Conservation (phyloP, 1,140 invertebrate species). For the Pomacea maculata region DNA sequence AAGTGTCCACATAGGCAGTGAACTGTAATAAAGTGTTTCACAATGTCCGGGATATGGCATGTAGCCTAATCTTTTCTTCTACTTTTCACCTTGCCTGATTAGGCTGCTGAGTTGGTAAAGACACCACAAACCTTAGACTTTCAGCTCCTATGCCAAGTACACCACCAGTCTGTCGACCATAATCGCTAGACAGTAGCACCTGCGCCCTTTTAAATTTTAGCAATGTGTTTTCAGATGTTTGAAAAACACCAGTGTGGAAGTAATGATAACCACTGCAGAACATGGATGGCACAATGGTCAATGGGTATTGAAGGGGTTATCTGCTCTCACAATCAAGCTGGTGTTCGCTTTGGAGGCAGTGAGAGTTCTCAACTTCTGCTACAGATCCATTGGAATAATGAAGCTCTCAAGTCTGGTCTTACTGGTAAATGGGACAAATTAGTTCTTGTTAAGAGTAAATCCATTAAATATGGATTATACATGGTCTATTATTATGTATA, state of each 20-base stretch:
- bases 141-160: too few relatives aligned
- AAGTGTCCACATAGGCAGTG: too few relatives aligned
- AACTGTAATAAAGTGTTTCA: too few relatives aligned
- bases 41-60: too few relatives aligned
- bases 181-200: background rate
- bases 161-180: too few relatives aligned
- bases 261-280: slow-evolving; percentile 38
- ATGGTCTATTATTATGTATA: too few relatives aligned
- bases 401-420: slow-evolving; percentile 1
- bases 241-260: slow-evolving; percentile 45
- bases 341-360: slow-evolving; percentile 46
- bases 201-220: background rate
- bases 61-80: too few relatives aligned
- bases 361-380: slow-evolving; percentile 39
- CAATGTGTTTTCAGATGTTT: slow-evolving; percentile 17
- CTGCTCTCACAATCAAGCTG: slow-evolving; percentile 39
- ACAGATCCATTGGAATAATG: slow-evolving; percentile 59
- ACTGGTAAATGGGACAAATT: slow-evolving; percentile 30
- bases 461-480: too few relatives aligned
- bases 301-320: slow-evolving; percentile 44
- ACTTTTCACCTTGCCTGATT: too few relatives aligned
- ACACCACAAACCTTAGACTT: too few relatives aligned
- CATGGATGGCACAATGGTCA: slow-evolving; percentile 53
- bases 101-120: too few relatives aligned
- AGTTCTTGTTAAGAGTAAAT: too few relatives aligned